phyloP scores from a whole-genome alignment of 2,888 invertebrate species.

The Carcina quercana region DNA sequence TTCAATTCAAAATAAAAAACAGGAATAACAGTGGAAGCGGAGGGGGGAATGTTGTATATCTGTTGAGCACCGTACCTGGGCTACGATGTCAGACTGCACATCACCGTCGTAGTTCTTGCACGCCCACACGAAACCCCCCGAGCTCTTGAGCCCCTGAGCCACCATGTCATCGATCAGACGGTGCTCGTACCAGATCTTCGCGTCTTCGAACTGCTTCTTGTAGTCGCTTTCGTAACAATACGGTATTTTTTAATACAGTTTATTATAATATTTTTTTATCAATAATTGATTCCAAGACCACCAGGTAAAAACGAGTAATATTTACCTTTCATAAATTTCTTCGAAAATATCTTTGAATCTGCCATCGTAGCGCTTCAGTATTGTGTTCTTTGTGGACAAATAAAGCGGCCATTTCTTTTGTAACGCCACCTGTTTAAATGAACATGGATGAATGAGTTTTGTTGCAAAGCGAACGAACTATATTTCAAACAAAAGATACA shows the following conservation, averaged over 20 bases:
- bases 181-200: constrained; percentile 93
- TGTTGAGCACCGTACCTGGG: constrained; percentile 67
- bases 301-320: too few species aligned
- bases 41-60: neutral
- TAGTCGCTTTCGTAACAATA: constrained; percentile 72
- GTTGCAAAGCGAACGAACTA: too few species aligned
- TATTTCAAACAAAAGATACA: neutral
- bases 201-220: constrained; percentile 81
- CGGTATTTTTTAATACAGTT: neutral
- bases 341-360: constrained; percentile 95
- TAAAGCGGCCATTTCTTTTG: constrained; percentile 92
- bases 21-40: neutral
- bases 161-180: constrained; percentile 95
- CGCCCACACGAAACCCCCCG: constrained; percentile 92
- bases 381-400: constrained; percentile 93
- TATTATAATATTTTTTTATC: too few species aligned
- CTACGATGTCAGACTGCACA: constrained; percentile 92
- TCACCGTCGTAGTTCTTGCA: constrained; percentile 96
- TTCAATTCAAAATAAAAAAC: too few species aligned
- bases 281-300: too few species aligned
- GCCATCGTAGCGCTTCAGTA: constrained; percentile 91
- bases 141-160: constrained; percentile 87
- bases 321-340: constrained; percentile 87
- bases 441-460: too few species aligned
- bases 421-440: constrained; percentile 77